Base-by-base conservation (phyloP, 2,888 invertebrate species). In the Nemotelus pantherinus region DNA sequence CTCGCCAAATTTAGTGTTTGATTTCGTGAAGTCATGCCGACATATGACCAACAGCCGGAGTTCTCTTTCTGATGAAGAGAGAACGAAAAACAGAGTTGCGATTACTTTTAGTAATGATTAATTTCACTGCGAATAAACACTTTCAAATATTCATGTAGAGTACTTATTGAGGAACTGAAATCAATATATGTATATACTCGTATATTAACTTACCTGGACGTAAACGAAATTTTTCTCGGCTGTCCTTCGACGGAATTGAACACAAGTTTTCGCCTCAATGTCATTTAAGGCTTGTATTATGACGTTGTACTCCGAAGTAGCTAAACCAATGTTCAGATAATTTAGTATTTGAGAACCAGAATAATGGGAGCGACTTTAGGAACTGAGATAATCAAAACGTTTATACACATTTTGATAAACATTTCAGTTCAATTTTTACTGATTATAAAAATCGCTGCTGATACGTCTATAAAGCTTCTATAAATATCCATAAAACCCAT, bases 251-350 rank as follows among this genome's bases (percentile, higher is more conserved):
- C 91, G 89, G 84, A 94, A 95, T 77, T 89, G 88, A 9, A 95
- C 87, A 82, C 95, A 95, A 0, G 94, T 94, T 80, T 90, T 88
- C 9, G 90, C 89, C 82, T 94, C 93, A 83, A 93, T 92, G 79
- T 93, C 90, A 0, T 90, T 89, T 84, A 95, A 93, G 0, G 93
- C 94, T 47, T 88, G 89, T 83, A 90, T 87, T 68, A 95, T 93
- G 67, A 89, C 87, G 77, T 90, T 88, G 2, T 87, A 25, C 50
- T 50, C 10, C 50, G 50, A 50, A 50, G 50, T 25, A 25, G 25
- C 25, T 25, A 25, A 25, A 25, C 25, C 25, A 25, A 25, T 25
- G 25, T 25, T 25, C 25, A 25, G 25, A 25, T 25, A 25, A 25
- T 25, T 25, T 25, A 25, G 25, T 25, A 25, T 1, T 25, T 25